Conservation (phyloP, 2,888 invertebrate genomes). For the Geophilus truncorum region DNA sequence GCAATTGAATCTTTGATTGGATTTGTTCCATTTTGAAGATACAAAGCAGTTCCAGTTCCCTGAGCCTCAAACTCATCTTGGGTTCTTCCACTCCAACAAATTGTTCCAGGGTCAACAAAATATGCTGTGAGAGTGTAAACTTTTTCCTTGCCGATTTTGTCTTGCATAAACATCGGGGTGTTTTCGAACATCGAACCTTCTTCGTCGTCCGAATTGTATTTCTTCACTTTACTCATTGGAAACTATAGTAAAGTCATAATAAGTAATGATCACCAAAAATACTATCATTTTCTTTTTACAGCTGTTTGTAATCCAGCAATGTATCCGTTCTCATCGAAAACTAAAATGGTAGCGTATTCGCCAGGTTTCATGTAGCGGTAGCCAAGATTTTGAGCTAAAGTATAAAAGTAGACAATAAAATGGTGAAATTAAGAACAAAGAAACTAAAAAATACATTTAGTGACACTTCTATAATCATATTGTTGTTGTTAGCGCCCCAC, state of each 20-base stretch:
- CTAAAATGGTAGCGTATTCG: constrained; percentile 41
- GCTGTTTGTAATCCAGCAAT: constrained; percentile 48
- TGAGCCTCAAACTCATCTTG: constrained; percentile 39
- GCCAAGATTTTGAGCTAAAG: constrained; percentile 30
- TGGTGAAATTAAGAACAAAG: no score
- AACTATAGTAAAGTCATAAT: constrained; percentile 13
- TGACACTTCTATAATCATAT: no score
- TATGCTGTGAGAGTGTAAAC: constrained; percentile 41
- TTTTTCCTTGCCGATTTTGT: constrained; percentile 39
- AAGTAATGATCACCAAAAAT: not conserved
- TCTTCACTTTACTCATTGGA: constrained; percentile 31
- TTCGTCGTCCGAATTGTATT: not conserved
- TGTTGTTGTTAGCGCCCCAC: no score
- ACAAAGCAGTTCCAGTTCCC: constrained; percentile 46
- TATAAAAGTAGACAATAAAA: no score
- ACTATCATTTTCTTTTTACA: constrained; percentile 41
- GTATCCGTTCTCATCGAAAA: constrained; percentile 46
- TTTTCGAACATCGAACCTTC: constrained; percentile 22
- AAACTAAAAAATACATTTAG: no score
- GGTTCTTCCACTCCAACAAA: constrained; percentile 43
- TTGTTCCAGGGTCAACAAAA: constrained; percentile 41
- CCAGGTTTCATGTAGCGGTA: constrained; percentile 32
- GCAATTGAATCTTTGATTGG: constrained; percentile 40
- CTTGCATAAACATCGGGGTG: constrained; percentile 36
- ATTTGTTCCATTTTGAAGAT: constrained; percentile 45